A percentile compares a stretch with the other conserved stretches of the same genome.
phyloP scores from a whole-genome alignment of 2,888 invertebrate genomes.

The Liopterus haemorrhoidalis region DNA sequence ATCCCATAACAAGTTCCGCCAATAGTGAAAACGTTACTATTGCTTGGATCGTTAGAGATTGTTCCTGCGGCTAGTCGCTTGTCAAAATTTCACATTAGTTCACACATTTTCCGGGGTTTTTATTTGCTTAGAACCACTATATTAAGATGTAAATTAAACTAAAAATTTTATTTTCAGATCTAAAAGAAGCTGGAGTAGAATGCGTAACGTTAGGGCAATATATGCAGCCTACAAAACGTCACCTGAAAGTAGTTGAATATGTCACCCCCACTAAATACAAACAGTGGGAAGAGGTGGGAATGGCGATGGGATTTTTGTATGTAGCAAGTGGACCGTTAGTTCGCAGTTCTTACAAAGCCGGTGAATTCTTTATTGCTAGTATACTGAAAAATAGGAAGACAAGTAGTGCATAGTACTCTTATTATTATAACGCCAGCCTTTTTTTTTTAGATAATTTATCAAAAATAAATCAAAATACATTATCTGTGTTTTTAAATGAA shows the following conservation, averaged over 20 bases:
- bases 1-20: too few species aligned
- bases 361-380: slow-evolving; percentile 84
- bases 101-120: too few species aligned
- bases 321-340: slow-evolving; percentile 97
- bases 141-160: too few species aligned
- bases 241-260: slow-evolving; percentile 91
- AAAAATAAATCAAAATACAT: background rate
- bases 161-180: too few species aligned
- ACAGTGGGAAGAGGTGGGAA: slow-evolving; percentile 77
- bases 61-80: too few species aligned
- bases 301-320: slow-evolving; percentile 86
- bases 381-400: slow-evolving; percentile 60
- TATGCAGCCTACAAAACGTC: slow-evolving; percentile 98
- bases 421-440: too few species aligned
- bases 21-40: too few species aligned
- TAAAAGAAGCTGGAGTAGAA: slow-evolving; percentile 78
- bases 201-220: slow-evolving; percentile 97
- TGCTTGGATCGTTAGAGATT: too few species aligned
- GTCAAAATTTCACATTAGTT: too few species aligned
- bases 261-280: slow-evolving; percentile 91
- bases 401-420: slow-evolving; percentile 36
- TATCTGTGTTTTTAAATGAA: background rate
- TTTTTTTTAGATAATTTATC: background rate
- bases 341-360: slow-evolving; percentile 95
- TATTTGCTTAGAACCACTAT: too few species aligned